These are phyloP conservation scores for Athetis lepigone DNA, from an alignment of 2,888 invertebrate genomes.

Conservation along the genomic window DNA sequence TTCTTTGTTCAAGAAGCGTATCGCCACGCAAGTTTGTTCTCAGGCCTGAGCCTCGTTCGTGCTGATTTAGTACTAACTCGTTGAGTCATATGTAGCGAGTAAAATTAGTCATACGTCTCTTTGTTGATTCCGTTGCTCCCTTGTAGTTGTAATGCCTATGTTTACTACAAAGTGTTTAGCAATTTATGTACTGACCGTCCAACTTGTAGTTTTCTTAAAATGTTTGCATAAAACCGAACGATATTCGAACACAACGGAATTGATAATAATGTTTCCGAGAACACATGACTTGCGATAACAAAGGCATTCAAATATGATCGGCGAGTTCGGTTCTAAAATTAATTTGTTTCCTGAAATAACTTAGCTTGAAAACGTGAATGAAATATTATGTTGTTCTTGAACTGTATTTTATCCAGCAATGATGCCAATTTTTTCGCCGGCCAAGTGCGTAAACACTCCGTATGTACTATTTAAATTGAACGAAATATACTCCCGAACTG, in stretches of 20 bases:
- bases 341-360: constrained; percentile 55
- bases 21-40: constrained; percentile 86
- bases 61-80: constrained; percentile 75
- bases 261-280: constrained; percentile 45
- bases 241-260: constrained; percentile 35
- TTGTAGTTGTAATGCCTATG: constrained; percentile 68
- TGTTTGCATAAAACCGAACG: constrained; percentile 20
- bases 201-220: constrained; percentile 38
- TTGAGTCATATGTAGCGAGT: constrained; percentile 75
- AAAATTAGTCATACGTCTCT: constrained; percentile 78
- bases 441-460: constrained; percentile 66
- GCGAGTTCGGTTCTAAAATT: constrained; percentile 42
- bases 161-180: constrained; percentile 56
- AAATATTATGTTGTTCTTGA: constrained; percentile 60
- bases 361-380: constrained; percentile 57
- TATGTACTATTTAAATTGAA: constrained; percentile 66
- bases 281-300: constrained; percentile 46
- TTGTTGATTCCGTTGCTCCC: constrained; percentile 71
- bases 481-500: constrained; percentile 51
- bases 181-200: constrained; percentile 42
- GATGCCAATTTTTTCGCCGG: constrained; percentile 70
- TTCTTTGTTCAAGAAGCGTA: constrained; percentile 87
- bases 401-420: constrained; percentile 59
- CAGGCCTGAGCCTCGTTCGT: constrained; percentile 75
- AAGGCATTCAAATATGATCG: constrained; percentile 26